Evolutionary conservation across 2,797 vertebrate genomes (phyloP).

Genomic region (Crax fasciolata): DNA sequence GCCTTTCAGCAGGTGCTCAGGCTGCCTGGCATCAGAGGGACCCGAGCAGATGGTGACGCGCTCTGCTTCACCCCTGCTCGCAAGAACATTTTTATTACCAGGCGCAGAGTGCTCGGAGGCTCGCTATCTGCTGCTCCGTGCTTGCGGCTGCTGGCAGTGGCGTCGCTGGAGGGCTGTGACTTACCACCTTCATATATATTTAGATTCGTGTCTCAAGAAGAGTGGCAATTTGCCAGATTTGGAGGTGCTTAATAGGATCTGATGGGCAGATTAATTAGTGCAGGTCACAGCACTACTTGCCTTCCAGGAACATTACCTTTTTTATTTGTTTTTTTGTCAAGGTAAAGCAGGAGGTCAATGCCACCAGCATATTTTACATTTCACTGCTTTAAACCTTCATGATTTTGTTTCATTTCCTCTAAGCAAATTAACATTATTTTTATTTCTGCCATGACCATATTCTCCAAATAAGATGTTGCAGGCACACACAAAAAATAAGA

Average conservation of each 20-base stretch:
- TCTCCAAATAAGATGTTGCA: constrained; percentile 8
- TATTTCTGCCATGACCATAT: neutral
- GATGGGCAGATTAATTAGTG: constrained; percentile 29
- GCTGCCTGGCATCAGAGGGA: neutral
- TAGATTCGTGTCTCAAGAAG: constrained; percentile 46
- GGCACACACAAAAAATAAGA: neutral
- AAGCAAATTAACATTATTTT: constrained; percentile 37
- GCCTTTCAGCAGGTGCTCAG: neutral
- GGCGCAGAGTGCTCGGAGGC: neutral
- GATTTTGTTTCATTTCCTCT: neutral
- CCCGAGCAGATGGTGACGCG: neutral
- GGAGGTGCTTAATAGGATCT: constrained; percentile 56
- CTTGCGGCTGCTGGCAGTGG: neutral
- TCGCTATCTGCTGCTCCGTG: neutral
- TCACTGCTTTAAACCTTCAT: constrained; percentile 46
- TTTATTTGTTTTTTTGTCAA: constrained; percentile 41
- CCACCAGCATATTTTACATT: constrained; percentile 27
- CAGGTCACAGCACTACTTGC: constrained; percentile 3
- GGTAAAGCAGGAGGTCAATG: constrained; percentile 64
- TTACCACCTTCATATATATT: constrained; percentile 44
- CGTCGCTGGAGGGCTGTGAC: neutral
- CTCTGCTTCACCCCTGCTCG: neutral
- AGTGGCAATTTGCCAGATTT: constrained; percentile 64
- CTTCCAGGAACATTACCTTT: constrained; percentile 49
- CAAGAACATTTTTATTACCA: constrained; percentile 40